These are phyloP conservation scores for Prionace glauca DNA, from an alignment of 2,797 vertebrate species.

Conservation along the genomic window DNA sequence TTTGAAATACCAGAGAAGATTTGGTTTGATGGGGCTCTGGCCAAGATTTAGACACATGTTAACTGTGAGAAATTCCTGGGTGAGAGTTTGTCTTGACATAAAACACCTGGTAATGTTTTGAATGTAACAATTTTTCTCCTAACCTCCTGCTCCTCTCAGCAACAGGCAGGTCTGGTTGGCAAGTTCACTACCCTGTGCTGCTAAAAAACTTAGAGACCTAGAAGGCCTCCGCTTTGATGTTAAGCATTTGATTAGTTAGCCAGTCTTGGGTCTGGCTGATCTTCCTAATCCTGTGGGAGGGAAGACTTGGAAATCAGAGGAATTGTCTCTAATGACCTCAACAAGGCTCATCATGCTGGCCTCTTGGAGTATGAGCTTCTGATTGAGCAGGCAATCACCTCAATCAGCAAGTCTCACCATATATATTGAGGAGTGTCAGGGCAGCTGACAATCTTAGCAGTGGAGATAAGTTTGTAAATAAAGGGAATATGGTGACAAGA, in stretches of 20 bases:
- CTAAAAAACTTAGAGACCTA: background rate
- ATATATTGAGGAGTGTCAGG: no score
- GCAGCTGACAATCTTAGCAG: no score
- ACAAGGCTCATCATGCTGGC: no score
- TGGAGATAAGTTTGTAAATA: no score
- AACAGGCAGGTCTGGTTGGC: no score
- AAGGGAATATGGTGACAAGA: no score
- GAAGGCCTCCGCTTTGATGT: background rate
- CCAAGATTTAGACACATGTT: background rate
- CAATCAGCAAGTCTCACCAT: no score
- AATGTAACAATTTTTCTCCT: no score
- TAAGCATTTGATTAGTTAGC: background rate
- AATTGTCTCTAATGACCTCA: background rate
- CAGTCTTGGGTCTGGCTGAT: background rate
- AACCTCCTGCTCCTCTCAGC: background rate
- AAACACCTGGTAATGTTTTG: background rate
- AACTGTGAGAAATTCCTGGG: background rate
- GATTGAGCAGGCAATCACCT: no score
- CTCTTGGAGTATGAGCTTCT: no score
- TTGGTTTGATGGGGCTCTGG: background rate
- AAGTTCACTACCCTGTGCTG: background rate
- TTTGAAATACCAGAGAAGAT: slow-evolving; percentile 29
- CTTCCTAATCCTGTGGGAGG: background rate
- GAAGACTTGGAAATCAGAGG: background rate
- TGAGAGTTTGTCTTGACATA: background rate